Conservation (phyloP, 2,888 invertebrate genomes). For the Allacma fusca region DNA sequence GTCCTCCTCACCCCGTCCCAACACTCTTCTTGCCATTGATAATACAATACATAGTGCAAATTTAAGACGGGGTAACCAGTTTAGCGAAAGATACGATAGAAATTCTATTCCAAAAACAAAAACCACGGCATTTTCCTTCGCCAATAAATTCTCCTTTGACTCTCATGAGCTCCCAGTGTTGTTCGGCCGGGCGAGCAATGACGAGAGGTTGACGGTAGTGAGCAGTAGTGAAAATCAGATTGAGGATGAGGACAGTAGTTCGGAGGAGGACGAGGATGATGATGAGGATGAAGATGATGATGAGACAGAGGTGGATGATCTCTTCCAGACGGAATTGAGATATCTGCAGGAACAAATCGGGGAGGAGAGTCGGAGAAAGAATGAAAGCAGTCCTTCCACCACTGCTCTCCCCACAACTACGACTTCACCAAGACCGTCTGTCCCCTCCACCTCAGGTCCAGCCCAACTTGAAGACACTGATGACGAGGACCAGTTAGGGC, state of each 20-base stretch:
- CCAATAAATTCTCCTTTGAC: slow-evolving; percentile 36
- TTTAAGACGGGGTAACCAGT: slow-evolving; percentile 28
- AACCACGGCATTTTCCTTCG: slow-evolving; percentile 28
- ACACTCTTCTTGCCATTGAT: neutral
- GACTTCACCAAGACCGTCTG: neutral
- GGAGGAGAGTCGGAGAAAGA: neutral
- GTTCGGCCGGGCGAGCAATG: slow-evolving; percentile 34
- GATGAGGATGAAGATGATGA: slow-evolving; percentile 22
- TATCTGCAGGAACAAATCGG: neutral
- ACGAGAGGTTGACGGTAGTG: slow-evolving; percentile 16
- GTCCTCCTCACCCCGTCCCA: slow-evolving; percentile 4
- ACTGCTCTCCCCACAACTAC: neutral
- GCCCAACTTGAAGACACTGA: neutral
- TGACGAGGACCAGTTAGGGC: neutral
- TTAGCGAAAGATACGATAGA: neutral
- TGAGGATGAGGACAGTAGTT: slow-evolving; percentile 33
- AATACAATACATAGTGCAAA: slow-evolving; percentile 10
- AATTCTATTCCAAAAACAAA: neutral
- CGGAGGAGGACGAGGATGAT: slow-evolving; percentile 37
- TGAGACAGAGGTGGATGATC: slow-evolving; percentile 16
- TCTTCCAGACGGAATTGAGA: neutral
- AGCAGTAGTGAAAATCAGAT: slow-evolving; percentile 11
- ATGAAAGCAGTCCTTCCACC: neutral
- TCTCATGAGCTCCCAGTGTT: slow-evolving; percentile 36
- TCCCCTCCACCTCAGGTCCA: neutral